Conservation (phyloP, 2,888 invertebrate species). For the Dichetophora obliterata region DNA sequence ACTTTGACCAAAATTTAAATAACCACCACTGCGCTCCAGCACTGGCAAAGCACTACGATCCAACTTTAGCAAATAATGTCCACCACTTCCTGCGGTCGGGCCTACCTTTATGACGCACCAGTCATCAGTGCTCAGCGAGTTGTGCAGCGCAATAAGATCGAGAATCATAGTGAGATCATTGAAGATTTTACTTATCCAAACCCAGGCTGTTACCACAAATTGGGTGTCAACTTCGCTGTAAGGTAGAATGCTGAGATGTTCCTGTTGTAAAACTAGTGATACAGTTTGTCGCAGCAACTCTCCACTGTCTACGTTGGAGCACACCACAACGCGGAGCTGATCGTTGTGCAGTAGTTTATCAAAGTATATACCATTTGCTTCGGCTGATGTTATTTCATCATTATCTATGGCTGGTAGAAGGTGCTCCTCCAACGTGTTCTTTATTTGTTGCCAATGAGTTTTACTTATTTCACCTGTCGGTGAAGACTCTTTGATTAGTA, state of each 20-base stretch:
- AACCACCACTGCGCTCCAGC: not conserved
- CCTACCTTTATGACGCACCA: not conserved
- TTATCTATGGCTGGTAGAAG: not conserved
- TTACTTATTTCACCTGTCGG: not conserved
- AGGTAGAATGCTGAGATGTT: not conserved
- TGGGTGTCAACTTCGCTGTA: not conserved
- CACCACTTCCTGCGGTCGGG: not conserved
- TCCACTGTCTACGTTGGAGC: not conserved
- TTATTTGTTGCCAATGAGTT: not conserved
- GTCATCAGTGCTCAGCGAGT: not conserved
- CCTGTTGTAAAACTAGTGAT: not conserved
- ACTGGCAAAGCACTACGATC: slow-evolving; percentile 1
- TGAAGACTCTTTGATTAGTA: not conserved
- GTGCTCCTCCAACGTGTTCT: not conserved
- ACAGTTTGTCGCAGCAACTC: not conserved
- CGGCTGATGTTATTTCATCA: not conserved
- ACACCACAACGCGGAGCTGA: not conserved
- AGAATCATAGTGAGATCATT: slow-evolving; percentile 2
- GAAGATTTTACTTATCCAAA: not conserved
- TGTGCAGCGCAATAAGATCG: slow-evolving; percentile 9
- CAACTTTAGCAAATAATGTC: not conserved
- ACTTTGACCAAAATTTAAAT: not conserved
- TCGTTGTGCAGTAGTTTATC: not conserved
- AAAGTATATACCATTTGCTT: not conserved
- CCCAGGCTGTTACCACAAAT: not conserved